Conservation (phyloP, 2,888 invertebrate species). For the Cheilosia grossa region DNA sequence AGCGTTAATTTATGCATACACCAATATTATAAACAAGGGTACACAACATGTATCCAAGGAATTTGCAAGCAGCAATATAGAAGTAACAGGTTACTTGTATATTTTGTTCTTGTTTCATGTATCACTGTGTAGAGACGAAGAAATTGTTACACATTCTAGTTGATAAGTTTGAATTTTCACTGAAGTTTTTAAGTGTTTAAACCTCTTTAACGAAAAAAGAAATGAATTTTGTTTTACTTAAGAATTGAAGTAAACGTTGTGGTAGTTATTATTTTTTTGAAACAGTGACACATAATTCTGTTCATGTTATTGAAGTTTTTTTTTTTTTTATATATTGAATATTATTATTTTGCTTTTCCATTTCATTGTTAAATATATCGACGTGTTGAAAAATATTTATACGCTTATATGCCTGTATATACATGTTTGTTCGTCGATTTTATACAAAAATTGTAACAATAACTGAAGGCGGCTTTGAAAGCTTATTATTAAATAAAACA, state of each 20-base stretch:
- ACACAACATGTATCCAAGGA: conserved; percentile 65
- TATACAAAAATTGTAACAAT: conserved; percentile 22
- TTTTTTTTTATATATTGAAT: conserved; percentile 22
- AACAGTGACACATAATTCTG: conserved; percentile 38
- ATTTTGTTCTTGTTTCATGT: conserved; percentile 62
- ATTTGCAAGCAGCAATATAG: conserved; percentile 21
- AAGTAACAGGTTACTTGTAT: conserved; percentile 42
- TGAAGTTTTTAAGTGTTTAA: conserved; percentile 35
- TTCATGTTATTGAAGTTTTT: conserved; percentile 58
- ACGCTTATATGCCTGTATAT: conserved; percentile 71
- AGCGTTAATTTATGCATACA: conserved; percentile 67
- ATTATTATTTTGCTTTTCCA: conserved; percentile 12
- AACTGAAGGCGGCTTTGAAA: conserved; percentile 41
- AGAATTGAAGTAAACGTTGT: conserved; percentile 17
- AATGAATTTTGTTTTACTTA: conserved; percentile 26
- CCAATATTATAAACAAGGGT: conserved; percentile 29
- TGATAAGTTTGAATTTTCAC: conserved; percentile 48
- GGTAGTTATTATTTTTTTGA: conserved; percentile 10
- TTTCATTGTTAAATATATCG: conserved; percentile 62
- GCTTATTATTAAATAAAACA: conserved; percentile 25
- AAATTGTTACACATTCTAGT: conserved; percentile 44
- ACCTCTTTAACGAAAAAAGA: not conserved
- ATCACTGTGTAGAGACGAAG: conserved; percentile 62
- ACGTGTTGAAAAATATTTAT: conserved; percentile 65
- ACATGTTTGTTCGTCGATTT: conserved; percentile 65